These are phyloP conservation scores for Rhodophaea formosa DNA, from an alignment of 2,888 invertebrate genomes.

Conservation along the genomic window DNA sequence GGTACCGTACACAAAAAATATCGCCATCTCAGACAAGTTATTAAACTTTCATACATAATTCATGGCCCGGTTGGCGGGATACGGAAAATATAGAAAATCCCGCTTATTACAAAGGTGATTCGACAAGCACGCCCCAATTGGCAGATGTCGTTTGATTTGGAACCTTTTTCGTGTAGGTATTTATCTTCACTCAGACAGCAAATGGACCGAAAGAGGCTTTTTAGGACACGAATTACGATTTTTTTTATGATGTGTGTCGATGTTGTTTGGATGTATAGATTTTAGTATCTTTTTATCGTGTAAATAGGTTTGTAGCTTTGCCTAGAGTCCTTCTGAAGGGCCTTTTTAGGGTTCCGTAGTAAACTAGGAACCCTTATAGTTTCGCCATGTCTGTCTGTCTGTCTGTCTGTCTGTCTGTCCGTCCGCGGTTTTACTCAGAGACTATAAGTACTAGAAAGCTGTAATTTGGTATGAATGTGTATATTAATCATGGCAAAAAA, in stretches of 20 bases:
- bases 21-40: neutral
- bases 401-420: too few relatives aligned
- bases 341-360: too few relatives aligned
- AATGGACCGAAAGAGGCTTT: slow-evolving; percentile 1
- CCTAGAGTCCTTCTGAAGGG: too few relatives aligned
- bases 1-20: neutral
- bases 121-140: neutral
- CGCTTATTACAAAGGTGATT: neutral
- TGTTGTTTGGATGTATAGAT: neutral
- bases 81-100: neutral
- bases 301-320: neutral
- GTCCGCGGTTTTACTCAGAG: too few relatives aligned
- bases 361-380: too few relatives aligned
- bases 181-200: neutral
- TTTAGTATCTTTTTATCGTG: neutral
- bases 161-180: slow-evolving; percentile 1
- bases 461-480: too few relatives aligned
- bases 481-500: too few relatives aligned
- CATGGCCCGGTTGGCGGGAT: neutral
- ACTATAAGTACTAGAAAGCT: too few relatives aligned
- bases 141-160: neutral
- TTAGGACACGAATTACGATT: neutral
- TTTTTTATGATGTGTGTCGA: neutral
- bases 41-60: slow-evolving; percentile 10
- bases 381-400: too few relatives aligned